Evolutionary conservation across 1,140 invertebrate genomes (phyloP), one percentile per base, ranked within the genome.

Genomic region (Galleria mellonella): DNA sequence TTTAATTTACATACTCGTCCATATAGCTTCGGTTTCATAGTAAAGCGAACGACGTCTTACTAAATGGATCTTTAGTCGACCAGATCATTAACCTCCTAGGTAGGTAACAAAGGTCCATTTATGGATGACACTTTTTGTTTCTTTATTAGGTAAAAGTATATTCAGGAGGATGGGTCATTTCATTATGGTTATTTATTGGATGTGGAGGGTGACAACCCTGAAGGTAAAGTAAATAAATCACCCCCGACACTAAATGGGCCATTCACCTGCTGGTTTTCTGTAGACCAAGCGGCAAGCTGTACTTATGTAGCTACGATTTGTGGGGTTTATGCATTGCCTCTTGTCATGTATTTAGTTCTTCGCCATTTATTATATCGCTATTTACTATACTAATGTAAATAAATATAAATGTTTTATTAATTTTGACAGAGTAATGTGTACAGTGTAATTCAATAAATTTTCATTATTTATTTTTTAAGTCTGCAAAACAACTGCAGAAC

Each of bases 141-240:
- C 32, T 43, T 46, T 37, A 39, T 51, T 43, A 40, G 13, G 29
- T 29, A 14, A n/a, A n/a, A n/a, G n/a, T 9, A 40, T 30, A 17
- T 40, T 23, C 37, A 27, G 29, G 40, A 41, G 47, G 48, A 52
- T 17, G 14, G 51, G 28, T 43, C 46, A 36, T 38, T 49, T 45
- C 52, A 55, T 52, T 28, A 47, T 62, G 39, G 47, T 43, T 58
- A 47, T 54, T 44, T 47, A 10, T 8, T 28, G 35, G 55, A 55
- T 47, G 49, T 11, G 32, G 33, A 35, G 45, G 15, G 27, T 46
- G 50, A 40, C 41, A 50, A 38, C 42, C 47, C 51, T 32, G 14
- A 41, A 61, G 47, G 50, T 47, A 38, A 55, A 40, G 41, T 50
- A 56, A 70, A 79, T 72, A 79, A 72, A 79, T 76, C 71, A 69